phyloP scores from a whole-genome alignment of 92 coral and sea anemone genomes.

The Palythoa caribaeorum region DNA sequence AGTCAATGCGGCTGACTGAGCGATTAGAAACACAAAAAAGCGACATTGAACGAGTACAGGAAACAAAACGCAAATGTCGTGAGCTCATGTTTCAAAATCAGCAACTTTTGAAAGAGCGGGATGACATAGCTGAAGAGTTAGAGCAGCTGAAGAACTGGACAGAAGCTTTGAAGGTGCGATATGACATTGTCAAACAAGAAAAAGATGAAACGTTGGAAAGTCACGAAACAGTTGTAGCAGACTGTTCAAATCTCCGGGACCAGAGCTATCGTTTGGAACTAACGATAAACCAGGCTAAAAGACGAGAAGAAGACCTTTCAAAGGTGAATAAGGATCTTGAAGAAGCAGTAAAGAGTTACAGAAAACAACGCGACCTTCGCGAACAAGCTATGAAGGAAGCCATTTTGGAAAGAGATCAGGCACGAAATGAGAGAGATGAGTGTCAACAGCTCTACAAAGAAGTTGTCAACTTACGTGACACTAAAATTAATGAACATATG shows the following conservation, averaged over 20 bases:
- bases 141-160: slow-evolving; percentile 87
- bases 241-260: slow-evolving; percentile 79
- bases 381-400: slow-evolving; percentile 86
- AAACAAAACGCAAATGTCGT: slow-evolving; percentile 82
- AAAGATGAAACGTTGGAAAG: slow-evolving; percentile 82
- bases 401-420: slow-evolving; percentile 85
- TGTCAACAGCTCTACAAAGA: slow-evolving; percentile 75
- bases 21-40: slow-evolving; percentile 84
- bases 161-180: slow-evolving; percentile 89
- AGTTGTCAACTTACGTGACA: slow-evolving; percentile 72
- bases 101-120: slow-evolving; percentile 76
- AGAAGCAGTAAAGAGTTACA: slow-evolving; percentile 74
- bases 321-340: slow-evolving; percentile 77
- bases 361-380: slow-evolving; percentile 84
- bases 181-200: slow-evolving; percentile 93
- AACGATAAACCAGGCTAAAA: slow-evolving; percentile 62
- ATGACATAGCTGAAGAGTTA: slow-evolving; percentile 75
- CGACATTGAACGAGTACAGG: slow-evolving; percentile 84
- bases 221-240: slow-evolving; percentile 86
- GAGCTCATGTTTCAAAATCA: slow-evolving; percentile 80
- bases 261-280: slow-evolving; percentile 84
- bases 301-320: slow-evolving; percentile 79
- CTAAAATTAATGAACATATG: slow-evolving; percentile 80
- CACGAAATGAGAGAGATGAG: slow-evolving; percentile 79
- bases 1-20: slow-evolving; percentile 88